Percentiles rank a stretch among this genome's conserved stretches.
These are phyloP conservation scores for Macrophya alboannulata DNA, from an alignment of 2,888 invertebrate genomes.

Conservation along the genomic window DNA sequence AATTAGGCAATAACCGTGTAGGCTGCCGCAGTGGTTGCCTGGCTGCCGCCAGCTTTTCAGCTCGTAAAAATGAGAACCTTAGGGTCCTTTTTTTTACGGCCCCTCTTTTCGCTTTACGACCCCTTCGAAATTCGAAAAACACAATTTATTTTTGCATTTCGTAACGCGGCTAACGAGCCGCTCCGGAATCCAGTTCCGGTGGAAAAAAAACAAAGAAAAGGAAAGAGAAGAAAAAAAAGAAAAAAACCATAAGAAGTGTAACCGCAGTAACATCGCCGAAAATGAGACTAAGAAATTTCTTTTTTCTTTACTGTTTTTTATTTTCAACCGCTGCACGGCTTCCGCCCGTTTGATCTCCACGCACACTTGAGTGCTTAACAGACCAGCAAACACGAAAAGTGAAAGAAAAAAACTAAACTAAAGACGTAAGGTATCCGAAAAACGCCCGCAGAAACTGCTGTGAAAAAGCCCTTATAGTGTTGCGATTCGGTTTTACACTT, in stretches of 20 bases:
- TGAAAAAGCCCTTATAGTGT: not conserved
- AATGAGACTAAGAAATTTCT: conserved; percentile 28
- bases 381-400: conserved; percentile 48
- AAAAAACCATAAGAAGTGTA: not conserved
- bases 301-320: too few species aligned
- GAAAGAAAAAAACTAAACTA: conserved; percentile 8
- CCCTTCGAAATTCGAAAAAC: conserved; percentile 22
- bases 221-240: not conserved
- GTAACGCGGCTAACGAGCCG: conserved; percentile 41
- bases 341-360: conserved; percentile 56
- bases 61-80: conserved; percentile 21
- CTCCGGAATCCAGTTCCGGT: not conserved
- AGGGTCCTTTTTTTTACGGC: not conserved
- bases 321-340: not conserved
- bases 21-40: not conserved
- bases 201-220: not conserved
- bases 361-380: conserved; percentile 56
- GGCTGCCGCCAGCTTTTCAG: not conserved
- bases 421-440: not conserved
- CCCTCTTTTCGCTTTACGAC: not conserved
- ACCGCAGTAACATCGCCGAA: not conserved
- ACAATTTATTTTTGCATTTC: conserved; percentile 35
- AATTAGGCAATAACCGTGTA: conserved; percentile 14
- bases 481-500: not conserved
- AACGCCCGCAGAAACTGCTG: not conserved